These are phyloP conservation scores for Nudaria mundana DNA, from an alignment of 2,888 invertebrate genomes.

Conservation along the genomic window DNA sequence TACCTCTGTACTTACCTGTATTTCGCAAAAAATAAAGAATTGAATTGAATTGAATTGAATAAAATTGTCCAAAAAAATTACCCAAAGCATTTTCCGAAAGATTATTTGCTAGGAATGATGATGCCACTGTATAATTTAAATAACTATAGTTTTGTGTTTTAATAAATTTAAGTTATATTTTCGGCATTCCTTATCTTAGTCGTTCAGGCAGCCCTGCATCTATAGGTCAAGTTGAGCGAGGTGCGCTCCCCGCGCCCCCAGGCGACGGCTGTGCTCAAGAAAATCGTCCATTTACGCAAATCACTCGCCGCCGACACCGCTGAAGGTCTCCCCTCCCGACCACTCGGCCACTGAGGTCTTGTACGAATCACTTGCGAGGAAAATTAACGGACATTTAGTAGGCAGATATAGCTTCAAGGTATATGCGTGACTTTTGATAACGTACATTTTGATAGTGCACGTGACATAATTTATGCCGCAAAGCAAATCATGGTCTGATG, in stretches of 20 bases:
- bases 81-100: no score
- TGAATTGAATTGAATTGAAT: no score
- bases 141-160: no score
- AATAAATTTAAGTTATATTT: background rate
- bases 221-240: constrained; percentile 63
- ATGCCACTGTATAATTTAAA: no score
- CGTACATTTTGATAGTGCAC: background rate
- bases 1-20: no score
- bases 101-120: no score
- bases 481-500: constrained; percentile 18
- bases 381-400: constrained; percentile 10
- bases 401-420: constrained; percentile 2
- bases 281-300: constrained; percentile 52
- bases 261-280: constrained; percentile 19
- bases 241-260: constrained; percentile 20
- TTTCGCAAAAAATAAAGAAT: no score
- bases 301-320: constrained; percentile 21
- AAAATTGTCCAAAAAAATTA: no score
- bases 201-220: constrained; percentile 36
- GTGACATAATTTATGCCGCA: background rate
- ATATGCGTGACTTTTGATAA: background rate
- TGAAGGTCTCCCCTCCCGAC: constrained; percentile 27
- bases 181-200: constrained; percentile 1
- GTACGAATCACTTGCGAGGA: constrained; percentile 20
- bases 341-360: constrained; percentile 10